Evolutionary conservation across 2,888 invertebrate genomes (phyloP).

Genomic region (Deilephila elpenor): DNA sequence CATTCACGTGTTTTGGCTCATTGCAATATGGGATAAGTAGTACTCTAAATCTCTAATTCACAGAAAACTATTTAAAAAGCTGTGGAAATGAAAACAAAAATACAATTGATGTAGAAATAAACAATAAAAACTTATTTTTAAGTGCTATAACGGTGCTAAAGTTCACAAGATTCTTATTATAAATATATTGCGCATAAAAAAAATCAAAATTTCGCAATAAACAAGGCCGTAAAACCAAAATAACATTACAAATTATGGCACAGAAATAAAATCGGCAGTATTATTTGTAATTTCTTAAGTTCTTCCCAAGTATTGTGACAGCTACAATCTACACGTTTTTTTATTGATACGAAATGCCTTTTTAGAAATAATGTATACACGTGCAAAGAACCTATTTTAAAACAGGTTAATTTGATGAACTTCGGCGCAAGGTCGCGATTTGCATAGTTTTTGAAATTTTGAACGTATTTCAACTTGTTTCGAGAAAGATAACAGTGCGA

Average conservation of each 20-base stretch:
- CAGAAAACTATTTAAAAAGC: too few relatives aligned
- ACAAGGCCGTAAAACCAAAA: not conserved
- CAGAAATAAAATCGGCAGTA: not conserved
- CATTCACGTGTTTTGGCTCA: too few relatives aligned
- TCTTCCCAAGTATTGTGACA: not conserved
- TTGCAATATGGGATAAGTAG: too few relatives aligned
- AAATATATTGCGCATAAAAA: not conserved
- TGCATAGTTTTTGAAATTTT: not conserved
- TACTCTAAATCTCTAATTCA: too few relatives aligned
- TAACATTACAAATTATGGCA: not conserved
- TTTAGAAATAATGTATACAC: not conserved
- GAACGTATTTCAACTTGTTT: not conserved
- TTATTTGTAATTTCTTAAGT: not conserved
- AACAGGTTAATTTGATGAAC: not conserved
- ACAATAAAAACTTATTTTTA: too few relatives aligned
- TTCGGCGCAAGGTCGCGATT: not conserved
- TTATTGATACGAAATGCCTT: not conserved
- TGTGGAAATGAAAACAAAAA: too few relatives aligned
- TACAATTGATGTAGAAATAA: too few relatives aligned
- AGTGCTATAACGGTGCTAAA: not conserved
- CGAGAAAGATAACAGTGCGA: not conserved
- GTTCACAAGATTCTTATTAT: not conserved
- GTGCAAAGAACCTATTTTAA: not conserved
- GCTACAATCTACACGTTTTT: not conserved
- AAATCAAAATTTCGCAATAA: conserved; percentile 3